phyloP scores from a whole-genome alignment of 2,113 vertebrate genomes.

The Copsychus sechellarum region DNA sequence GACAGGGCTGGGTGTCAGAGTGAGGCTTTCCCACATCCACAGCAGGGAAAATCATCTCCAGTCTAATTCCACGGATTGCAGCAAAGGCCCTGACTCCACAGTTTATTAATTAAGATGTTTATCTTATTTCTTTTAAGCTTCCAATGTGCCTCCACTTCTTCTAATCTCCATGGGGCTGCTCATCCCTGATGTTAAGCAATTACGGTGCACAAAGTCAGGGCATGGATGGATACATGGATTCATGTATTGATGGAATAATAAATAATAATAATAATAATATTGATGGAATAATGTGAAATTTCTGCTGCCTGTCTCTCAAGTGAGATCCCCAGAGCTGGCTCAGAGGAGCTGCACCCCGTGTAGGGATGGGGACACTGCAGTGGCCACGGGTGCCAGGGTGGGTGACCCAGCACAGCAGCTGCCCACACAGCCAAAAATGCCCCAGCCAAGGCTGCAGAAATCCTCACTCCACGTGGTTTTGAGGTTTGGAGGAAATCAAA shows the following conservation, averaged over 20 bases:
- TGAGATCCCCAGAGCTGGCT: neutral
- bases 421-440: neutral
- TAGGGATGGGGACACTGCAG: neutral
- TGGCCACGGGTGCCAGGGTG: accelerated
- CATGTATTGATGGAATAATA: neutral
- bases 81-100: neutral
- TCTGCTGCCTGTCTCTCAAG: neutral
- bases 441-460: neutral
- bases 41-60: neutral
- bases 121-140: neutral
- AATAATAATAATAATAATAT: no score
- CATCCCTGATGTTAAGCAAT: neutral
- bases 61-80: neutral
- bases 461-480: neutral
- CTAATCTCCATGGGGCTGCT: neutral
- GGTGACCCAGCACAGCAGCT: neutral
- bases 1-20: neutral
- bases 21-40: neutral
- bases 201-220: neutral
- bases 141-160: neutral
- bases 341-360: neutral
- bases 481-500: slow-evolving; percentile 46
- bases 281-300: neutral
- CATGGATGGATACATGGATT: neutral
- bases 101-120: slow-evolving; percentile 5